These are phyloP conservation scores for Porites lobata DNA, from an alignment of 92 coral and sea anemone genomes.

Conservation along the genomic window DNA sequence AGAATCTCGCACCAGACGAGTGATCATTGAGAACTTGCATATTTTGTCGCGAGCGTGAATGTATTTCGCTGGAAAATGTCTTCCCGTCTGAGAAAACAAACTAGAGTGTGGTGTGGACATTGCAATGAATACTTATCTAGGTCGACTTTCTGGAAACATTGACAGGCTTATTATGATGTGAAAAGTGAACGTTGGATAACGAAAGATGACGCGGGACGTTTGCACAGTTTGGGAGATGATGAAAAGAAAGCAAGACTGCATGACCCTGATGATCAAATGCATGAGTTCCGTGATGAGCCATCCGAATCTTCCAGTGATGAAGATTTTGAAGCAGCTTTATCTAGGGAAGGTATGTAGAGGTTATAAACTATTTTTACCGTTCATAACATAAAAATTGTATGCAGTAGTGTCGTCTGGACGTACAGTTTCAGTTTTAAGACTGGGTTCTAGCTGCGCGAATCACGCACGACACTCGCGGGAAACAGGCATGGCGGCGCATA, in stretches of 20 bases:
- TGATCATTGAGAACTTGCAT: background rate
- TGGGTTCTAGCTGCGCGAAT: too few relatives aligned
- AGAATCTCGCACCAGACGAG: too few relatives aligned
- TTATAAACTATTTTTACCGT: background rate
- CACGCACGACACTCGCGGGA: too few relatives aligned
- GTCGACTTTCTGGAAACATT: constrained; percentile 60
- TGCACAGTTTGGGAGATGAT: background rate
- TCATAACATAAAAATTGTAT: background rate
- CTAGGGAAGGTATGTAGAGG: constrained; percentile 18
- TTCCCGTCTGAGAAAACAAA: constrained; percentile 40
- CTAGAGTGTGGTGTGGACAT: constrained; percentile 54
- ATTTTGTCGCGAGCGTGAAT: too few relatives aligned
- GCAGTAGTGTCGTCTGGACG: background rate
- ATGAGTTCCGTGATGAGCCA: background rate
- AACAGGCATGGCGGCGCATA: too few relatives aligned
- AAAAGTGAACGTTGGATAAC: constrained; percentile 45
- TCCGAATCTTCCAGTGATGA: constrained; percentile 29
- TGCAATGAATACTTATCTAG: constrained; percentile 53
- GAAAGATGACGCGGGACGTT: constrained; percentile 9
- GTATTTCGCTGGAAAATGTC: constrained; percentile 11
- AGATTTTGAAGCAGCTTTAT: constrained; percentile 9
- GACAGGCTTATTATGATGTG: constrained; percentile 33
- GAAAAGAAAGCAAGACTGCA: constrained; percentile 21
- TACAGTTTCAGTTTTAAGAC: too few relatives aligned
- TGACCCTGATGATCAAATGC: background rate